A percentile compares a stretch with the other conserved stretches of the same genome.
Evolutionary conservation across 1,140 invertebrate species (phyloP).

Genomic region (Diorhabda carinulata): DNA sequence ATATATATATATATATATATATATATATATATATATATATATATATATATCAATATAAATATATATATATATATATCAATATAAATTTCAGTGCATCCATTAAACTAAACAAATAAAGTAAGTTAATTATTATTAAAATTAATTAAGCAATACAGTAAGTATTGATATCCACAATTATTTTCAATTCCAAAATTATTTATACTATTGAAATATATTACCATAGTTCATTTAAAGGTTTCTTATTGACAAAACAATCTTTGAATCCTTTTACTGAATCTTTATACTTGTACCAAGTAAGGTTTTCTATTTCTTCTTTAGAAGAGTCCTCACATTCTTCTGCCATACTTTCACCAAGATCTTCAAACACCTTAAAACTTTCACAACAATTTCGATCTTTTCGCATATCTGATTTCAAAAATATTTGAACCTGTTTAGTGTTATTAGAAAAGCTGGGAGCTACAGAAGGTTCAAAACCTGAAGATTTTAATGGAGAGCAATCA

Average conservation of each 20-base stretch:
- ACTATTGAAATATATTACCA: conserved; percentile 24
- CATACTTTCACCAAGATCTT: conserved; percentile 18
- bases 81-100: no score
- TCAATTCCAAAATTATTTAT: no score
- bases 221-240: conserved; percentile 32
- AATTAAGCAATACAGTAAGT: no score
- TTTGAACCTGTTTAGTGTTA: conserved; percentile 28
- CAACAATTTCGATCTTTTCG: conserved; percentile 25
- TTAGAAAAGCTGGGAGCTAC: conserved; percentile 20
- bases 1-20: no score
- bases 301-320: conserved; percentile 13
- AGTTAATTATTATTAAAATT: no score
- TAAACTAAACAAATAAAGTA: no score
- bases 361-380: conserved; percentile 29
- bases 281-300: conserved; percentile 29
- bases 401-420: conserved; percentile 24
- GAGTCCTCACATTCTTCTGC: not conserved
- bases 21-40: no score
- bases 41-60: no score
- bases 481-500: not conserved
- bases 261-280: conserved; percentile 31
- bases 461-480: conserved; percentile 25
- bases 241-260: conserved; percentile 38
- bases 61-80: no score
- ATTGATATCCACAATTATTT: no score